These are phyloP conservation scores for Perodicticus potto DNA, from an alignment of 2,797 vertebrate species.

Conservation along the genomic window DNA sequence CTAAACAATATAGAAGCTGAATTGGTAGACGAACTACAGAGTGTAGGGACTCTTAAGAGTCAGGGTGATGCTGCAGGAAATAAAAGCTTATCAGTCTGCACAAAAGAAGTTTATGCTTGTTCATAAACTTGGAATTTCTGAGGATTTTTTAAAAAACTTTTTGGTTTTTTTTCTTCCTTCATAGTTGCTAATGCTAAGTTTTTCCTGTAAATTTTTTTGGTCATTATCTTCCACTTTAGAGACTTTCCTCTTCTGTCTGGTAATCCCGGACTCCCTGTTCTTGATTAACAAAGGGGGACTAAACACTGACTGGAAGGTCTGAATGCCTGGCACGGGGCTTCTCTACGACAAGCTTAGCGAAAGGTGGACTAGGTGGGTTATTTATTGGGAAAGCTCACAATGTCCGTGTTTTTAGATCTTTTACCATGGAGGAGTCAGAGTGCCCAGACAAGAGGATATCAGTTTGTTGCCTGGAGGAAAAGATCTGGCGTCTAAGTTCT, in stretches of 20 bases:
- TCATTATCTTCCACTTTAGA: slow-evolving; percentile 25
- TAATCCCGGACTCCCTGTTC: background rate
- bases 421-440: background rate
- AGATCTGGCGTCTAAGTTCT: background rate
- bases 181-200: background rate
- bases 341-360: background rate
- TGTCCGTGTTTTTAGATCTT: background rate
- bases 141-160: slow-evolving; percentile 10
- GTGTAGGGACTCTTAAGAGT: background rate
- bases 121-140: background rate
- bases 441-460: background rate
- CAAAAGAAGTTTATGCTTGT: background rate
- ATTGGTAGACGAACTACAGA: background rate
- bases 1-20: background rate
- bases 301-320: background rate
- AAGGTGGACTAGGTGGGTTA: background rate
- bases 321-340: background rate
- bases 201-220: slow-evolving; percentile 20
- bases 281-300: background rate
- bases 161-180: slow-evolving; percentile 14
- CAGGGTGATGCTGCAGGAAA: background rate
- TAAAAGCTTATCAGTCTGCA: background rate
- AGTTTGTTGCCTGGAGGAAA: slow-evolving; percentile 8
- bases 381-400: background rate
- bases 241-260: background rate